A percentile compares a stretch with the other conserved stretches of the same genome.
These are phyloP conservation scores for Bibio marci DNA, from an alignment of 2,888 invertebrate species.

Conservation along the genomic window DNA sequence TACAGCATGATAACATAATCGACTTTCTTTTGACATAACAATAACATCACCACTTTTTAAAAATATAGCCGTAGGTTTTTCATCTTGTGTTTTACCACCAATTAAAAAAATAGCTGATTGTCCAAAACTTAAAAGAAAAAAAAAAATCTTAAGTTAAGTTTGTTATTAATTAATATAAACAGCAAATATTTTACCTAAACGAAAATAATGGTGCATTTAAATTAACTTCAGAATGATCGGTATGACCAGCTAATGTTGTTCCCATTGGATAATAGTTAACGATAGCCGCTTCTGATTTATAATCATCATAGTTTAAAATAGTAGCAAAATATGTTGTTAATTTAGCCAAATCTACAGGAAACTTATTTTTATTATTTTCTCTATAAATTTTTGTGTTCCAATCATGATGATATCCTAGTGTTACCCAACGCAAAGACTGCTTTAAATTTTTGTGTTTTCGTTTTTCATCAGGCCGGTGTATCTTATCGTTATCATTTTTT, in stretches of 20 bases:
- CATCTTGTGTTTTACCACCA: conserved; percentile 57
- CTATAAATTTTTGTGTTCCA: conserved; percentile 89
- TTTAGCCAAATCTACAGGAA: conserved; percentile 57
- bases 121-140: conserved; percentile 61
- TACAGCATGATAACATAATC: conserved; percentile 85
- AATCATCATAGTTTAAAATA: conserved; percentile 39
- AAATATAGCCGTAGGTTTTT: conserved; percentile 50
- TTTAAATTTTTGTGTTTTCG: too few relatives aligned
- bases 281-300: conserved; percentile 81
- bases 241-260: conserved; percentile 84
- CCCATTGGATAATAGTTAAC: conserved; percentile 91
- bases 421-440: conserved; percentile 81
- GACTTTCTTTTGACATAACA: conserved; percentile 71
- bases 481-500: too few relatives aligned
- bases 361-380: conserved; percentile 43
- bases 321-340: conserved; percentile 46
- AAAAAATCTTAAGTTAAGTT: conserved; percentile 2
- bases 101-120: conserved; percentile 87
- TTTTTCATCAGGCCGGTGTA: too few relatives aligned
- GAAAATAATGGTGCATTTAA: conserved; percentile 79
- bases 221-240: conserved; percentile 84
- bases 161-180: too few relatives aligned
- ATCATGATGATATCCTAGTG: conserved; percentile 93
- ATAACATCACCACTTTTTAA: conserved; percentile 81
- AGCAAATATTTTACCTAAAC: conserved; percentile 47